phyloP scores from a whole-genome alignment of 2,888 invertebrate species.

The Nemoura dubitans region DNA sequence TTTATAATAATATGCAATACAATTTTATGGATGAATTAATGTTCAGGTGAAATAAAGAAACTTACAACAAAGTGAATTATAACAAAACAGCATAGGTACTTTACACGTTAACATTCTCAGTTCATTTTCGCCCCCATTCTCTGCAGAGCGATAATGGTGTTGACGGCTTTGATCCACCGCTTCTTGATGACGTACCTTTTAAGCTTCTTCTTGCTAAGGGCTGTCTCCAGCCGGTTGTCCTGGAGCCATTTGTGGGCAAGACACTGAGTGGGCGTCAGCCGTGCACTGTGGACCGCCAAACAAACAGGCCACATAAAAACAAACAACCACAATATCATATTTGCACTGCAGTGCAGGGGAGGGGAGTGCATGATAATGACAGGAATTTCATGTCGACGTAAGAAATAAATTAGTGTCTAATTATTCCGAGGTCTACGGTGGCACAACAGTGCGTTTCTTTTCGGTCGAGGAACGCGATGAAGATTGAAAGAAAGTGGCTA shows the following conservation, averaged over 20 bases:
- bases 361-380: not conserved
- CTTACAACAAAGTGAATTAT: not conserved
- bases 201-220: conserved; percentile 79
- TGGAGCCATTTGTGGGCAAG: conserved; percentile 83
- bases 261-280: conserved; percentile 76
- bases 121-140: conserved; percentile 84
- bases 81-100: not conserved
- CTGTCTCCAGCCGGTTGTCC: conserved; percentile 63
- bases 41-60: not conserved
- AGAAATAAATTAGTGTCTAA: not conserved
- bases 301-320: conserved; percentile 15
- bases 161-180: conserved; percentile 89
- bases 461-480: conserved; percentile 59
- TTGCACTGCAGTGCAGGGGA: not conserved
- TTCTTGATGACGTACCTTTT: conserved; percentile 90
- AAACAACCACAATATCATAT: not conserved
- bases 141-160: conserved; percentile 84
- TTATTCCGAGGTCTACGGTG: conserved; percentile 49
- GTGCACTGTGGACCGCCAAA: conserved; percentile 66
- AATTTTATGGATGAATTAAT: not conserved
- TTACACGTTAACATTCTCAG: not conserved
- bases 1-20: no score
- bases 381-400: not conserved
- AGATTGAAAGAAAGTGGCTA: conserved; percentile 80
- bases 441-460: conserved; percentile 63